phyloP scores from a whole-genome alignment of 2,113 vertebrate genomes.

The Limnothrissa miodon region DNA sequence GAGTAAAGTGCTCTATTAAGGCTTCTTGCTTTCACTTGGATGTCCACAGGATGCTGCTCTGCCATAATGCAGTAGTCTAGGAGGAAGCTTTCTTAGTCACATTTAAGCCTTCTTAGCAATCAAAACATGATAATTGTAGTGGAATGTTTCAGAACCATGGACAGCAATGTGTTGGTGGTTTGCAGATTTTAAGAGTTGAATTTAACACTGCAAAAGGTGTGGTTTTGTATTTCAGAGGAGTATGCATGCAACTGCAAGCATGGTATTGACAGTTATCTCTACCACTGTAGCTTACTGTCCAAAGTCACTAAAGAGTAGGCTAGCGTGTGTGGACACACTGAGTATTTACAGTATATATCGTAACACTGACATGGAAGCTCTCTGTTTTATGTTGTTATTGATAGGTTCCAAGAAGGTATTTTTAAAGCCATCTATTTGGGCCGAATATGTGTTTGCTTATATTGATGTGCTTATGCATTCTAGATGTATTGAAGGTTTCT shows the following conservation, averaged over 20 bases:
- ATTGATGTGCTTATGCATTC: not conserved
- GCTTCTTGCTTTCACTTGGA: slow-evolving; percentile 46
- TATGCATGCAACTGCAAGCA: not conserved
- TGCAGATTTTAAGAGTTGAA: not conserved
- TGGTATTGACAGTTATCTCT: not conserved
- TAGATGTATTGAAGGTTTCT: not conserved
- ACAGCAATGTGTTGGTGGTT: slow-evolving; percentile 18
- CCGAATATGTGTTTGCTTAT: not conserved
- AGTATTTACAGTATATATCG: not conserved
- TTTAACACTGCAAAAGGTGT: not conserved
- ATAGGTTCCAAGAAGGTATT: not conserved
- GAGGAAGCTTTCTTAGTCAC: not conserved
- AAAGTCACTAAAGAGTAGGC: not conserved
- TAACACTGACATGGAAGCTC: not conserved
- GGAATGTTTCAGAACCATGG: slow-evolving; percentile 34
- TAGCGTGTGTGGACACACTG: not conserved
- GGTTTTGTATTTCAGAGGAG: not conserved
- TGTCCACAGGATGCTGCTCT: not conserved
- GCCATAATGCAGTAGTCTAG: not conserved
- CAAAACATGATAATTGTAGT: not conserved
- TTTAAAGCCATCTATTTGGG: not conserved
- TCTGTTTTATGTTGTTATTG: not conserved
- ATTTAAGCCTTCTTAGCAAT: not conserved
- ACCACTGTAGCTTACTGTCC: not conserved
- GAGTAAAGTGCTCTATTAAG: slow-evolving; percentile 46